Conservation (phyloP, 2,797 vertebrate genomes). For the Hirundo rustica region DNA sequence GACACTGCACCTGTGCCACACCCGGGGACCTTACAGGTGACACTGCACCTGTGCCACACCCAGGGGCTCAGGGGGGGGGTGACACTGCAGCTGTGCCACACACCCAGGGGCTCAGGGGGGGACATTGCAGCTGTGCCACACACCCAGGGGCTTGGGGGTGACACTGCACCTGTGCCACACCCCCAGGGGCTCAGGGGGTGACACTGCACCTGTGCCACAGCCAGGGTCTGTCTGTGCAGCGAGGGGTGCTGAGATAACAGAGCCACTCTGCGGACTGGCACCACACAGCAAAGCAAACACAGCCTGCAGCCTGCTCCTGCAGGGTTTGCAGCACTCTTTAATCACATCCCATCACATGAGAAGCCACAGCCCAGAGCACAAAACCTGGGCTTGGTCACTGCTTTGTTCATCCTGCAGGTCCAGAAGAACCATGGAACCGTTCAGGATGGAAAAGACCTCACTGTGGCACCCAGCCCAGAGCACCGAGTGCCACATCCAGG, state of each 20-base stretch:
- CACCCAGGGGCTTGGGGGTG: no score
- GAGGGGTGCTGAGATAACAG: rapidly evolving
- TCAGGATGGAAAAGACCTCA: not conserved
- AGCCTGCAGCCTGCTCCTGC: not conserved
- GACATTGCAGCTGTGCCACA: no score
- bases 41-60: no score
- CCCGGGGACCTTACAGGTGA: no score
- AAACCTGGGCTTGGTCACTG: rapidly evolving
- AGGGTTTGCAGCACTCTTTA: not conserved
- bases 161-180: no score
- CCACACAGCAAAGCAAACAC: rapidly evolving
- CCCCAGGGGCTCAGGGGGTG: no score
- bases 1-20: no score
- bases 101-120: no score
- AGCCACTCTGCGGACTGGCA: rapidly evolving
- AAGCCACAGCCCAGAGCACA: no score
- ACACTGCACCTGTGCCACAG: no score
- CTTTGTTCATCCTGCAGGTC: not conserved
- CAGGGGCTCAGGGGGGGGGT: no score
- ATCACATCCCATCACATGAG: not conserved
- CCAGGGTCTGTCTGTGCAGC: rapidly evolving
- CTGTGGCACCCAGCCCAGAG: not conserved
- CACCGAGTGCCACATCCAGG: not conserved
- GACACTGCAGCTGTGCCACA: no score
- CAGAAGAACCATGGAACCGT: not conserved